Conservation (phyloP, 2,888 invertebrate species). For the Rhagophthalmus giganteus region DNA sequence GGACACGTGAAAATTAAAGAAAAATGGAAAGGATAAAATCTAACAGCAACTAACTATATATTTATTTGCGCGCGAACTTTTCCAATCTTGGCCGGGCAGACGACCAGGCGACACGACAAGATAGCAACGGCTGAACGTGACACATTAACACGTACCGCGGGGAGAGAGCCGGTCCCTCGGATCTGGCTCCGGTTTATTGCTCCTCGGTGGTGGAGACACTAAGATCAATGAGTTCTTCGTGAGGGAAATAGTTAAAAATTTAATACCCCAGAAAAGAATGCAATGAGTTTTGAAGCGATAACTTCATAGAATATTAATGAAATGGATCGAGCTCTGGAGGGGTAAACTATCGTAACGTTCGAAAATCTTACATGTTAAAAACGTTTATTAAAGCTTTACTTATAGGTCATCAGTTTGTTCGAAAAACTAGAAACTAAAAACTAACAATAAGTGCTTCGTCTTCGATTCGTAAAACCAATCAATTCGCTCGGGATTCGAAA, state of each 20-base stretch:
- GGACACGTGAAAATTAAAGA: conserved; percentile 14
- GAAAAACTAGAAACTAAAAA: conserved; percentile 38
- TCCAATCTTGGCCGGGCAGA: conserved; percentile 48
- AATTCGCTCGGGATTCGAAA: conserved; percentile 46
- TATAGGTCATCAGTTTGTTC: conserved; percentile 38
- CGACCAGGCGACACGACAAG: conserved; percentile 44
- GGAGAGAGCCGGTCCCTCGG: conserved; percentile 23
- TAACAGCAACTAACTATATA: conserved; percentile 32
- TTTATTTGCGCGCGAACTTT: conserved; percentile 43
- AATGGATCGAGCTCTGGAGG: too few relatives aligned
- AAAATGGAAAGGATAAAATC: conserved; percentile 19
- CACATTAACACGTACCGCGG: conserved; percentile 53
- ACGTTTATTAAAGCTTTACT: conserved; percentile 13
- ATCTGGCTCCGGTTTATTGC: conserved; percentile 38
- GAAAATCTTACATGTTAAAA: conserved; percentile 13
- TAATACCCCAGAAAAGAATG: conserved; percentile 41
- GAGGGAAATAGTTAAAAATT: conserved; percentile 50
- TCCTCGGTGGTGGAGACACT: conserved; percentile 33
- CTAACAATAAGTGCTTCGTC: conserved; percentile 44
- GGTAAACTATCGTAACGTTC: conserved; percentile 18
- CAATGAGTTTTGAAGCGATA: conserved; percentile 31
- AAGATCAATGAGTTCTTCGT: conserved; percentile 50
- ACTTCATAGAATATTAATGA: conserved; percentile 34
- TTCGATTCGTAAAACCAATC: conserved; percentile 49
- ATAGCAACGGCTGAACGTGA: conserved; percentile 51